Evolutionary conservation across 2,797 vertebrate genomes (phyloP), one percentile per base, ranked within the genome.

Genomic region (Delichon dasypus): DNA sequence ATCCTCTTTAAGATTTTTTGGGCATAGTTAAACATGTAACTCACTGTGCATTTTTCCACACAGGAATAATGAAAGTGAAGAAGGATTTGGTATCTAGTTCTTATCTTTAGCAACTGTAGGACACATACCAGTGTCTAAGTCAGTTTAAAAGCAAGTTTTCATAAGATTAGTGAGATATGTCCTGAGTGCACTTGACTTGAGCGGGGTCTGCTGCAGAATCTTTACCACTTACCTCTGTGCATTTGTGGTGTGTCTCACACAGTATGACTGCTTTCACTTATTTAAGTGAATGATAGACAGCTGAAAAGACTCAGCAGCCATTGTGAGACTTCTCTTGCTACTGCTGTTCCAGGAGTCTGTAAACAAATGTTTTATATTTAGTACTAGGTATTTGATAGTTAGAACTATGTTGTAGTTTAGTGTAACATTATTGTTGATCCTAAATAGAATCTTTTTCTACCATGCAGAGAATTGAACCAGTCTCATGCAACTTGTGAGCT

Each of bases 291-390:
- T 90, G 88, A 94, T 27, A 48, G 55, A 23, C 19, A 47, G 26
- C 75, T 92, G 67, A 90, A 85, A 91, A 95, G 80, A 77, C 80
- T 83, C 48, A 67, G 87, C 51, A 87, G 25, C 50, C 73, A 62
- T 40, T 55, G 44, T 64, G 40, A 94, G 64, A 54, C 26, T 30
- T 78, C 13, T 48, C 12, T 68, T 90, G 36, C 72, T 83, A 30
- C 34, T 85, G 53, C 38, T 44, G 3, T 96, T 92, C 38, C 54
- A 85, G 45, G 23, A 78, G 16, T 44, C 48, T 89, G 54, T 57
- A 70, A 91, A 76, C 12, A 92, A 78, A 64, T 81, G 42, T 27
- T 72, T 74, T 53, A 45, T 75, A 76, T 65, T n/a, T 50, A 78
- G 16, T 55, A 17, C 42, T 17, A 76, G 57, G 34, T 75, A 36